Evolutionary conservation across 2,113 vertebrate genomes (phyloP).

Genomic region (Balaeniceps rex): DNA sequence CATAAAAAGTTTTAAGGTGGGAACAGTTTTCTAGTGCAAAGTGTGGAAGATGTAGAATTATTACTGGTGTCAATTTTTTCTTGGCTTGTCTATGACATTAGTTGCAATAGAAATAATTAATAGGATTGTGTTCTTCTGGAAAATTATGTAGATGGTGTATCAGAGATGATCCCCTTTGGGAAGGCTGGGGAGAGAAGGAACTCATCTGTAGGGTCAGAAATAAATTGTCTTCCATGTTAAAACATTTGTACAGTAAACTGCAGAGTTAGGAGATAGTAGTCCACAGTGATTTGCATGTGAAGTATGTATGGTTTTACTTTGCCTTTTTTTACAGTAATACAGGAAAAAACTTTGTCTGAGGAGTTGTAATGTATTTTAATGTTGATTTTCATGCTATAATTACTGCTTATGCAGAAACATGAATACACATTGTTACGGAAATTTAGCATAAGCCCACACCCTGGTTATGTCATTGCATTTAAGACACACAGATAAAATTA

Average conservation of each 20-base stretch:
- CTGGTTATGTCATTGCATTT: neutral
- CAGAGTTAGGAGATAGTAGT: neutral
- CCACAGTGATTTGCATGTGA: neutral
- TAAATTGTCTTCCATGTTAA: neutral
- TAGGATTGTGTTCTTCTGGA: neutral
- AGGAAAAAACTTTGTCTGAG: neutral
- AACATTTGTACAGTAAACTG: neutral
- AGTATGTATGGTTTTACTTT: neutral
- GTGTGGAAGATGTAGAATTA: neutral
- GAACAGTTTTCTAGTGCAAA: neutral
- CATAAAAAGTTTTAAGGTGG: neutral
- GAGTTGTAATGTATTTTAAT: neutral
- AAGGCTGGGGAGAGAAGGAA: neutral
- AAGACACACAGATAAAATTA: neutral
- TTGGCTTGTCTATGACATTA: neutral
- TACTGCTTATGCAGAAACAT: neutral
- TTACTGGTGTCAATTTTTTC: neutral
- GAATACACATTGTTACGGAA: neutral
- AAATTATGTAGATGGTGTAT: neutral
- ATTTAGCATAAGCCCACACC: neutral
- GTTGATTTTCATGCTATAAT: neutral
- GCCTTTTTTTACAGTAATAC: neutral
- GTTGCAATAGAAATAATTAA: neutral
- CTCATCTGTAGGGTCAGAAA: neutral
- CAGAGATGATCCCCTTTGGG: neutral